Evolutionary conservation across 2,888 invertebrate genomes (phyloP).

Genomic region (Caenorhabditis imperialis): DNA sequence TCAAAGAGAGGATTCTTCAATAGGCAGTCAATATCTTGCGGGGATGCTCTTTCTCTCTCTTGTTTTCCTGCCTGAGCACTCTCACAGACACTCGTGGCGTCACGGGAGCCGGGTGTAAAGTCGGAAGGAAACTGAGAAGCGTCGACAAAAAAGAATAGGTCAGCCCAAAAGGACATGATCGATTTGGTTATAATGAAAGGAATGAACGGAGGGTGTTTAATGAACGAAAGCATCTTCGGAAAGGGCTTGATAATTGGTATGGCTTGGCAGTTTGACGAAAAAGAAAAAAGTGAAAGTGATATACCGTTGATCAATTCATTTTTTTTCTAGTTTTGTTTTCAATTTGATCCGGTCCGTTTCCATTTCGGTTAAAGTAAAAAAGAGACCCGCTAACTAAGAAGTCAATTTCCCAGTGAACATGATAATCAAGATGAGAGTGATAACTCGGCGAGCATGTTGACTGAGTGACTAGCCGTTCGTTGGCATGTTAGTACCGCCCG

Average conservation of each 20-base stretch:
- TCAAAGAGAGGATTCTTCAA: too few species aligned
- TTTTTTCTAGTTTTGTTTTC: too few species aligned
- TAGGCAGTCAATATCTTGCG: too few species aligned
- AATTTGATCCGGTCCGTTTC: conserved; percentile 4
- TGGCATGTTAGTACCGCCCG: conserved; percentile 45
- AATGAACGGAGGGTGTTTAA: conserved; percentile 39
- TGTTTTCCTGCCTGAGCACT: conserved; percentile 19
- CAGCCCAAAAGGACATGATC: conserved; percentile 31
- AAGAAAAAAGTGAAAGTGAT: conserved; percentile 39
- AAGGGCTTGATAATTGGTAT: conserved; percentile 45
- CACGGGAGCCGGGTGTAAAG: conserved; percentile 35
- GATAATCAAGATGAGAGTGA: too few species aligned
- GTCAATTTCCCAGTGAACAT: too few species aligned
- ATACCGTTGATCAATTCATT: too few species aligned
- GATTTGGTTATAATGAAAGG: conserved; percentile 34
- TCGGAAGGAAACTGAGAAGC: conserved; percentile 17
- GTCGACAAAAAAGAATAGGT: conserved; percentile 19
- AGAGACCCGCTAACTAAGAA: not conserved
- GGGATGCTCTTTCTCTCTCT: conserved; percentile 35
- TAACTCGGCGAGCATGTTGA: conserved; percentile 10
- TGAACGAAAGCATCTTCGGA: conserved; percentile 7
- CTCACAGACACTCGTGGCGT: conserved; percentile 49
- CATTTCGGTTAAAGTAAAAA: not conserved
- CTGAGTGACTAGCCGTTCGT: conserved; percentile 45
- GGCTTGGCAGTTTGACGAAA: conserved; percentile 41